Percentiles rank a stretch among this genome's conserved stretches.
These are phyloP conservation scores for Colletes gigas DNA, from an alignment of 1,140 invertebrate species.

Conservation along the genomic window DNA sequence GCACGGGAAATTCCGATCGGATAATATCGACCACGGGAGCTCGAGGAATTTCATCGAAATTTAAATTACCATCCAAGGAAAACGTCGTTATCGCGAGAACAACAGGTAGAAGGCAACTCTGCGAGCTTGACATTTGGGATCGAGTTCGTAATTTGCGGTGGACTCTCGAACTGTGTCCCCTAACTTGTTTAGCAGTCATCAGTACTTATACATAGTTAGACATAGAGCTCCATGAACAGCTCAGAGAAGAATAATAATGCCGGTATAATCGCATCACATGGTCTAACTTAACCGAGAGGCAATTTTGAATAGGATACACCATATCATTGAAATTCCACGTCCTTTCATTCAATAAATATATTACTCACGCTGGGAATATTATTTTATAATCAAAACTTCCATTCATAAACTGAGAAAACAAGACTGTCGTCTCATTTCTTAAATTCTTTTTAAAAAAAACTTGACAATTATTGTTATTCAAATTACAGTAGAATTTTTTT, in stretches of 20 bases:
- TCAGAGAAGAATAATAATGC: slow-evolving; percentile 51
- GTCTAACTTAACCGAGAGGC: slow-evolving; percentile 31
- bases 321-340: neutral
- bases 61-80: slow-evolving; percentile 48
- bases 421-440: too few species aligned
- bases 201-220: slow-evolving; percentile 50
- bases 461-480: too few species aligned
- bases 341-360: neutral
- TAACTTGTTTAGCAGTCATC: slow-evolving; percentile 53
- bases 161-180: slow-evolving; percentile 48
- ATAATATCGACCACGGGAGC: slow-evolving; percentile 28
- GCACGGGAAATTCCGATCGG: slow-evolving; percentile 27
- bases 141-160: slow-evolving; percentile 55
- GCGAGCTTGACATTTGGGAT: slow-evolving; percentile 41
- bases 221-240: slow-evolving; percentile 32
- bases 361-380: neutral
- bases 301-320: slow-evolving; percentile 5
- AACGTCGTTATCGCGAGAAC: slow-evolving; percentile 44
- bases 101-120: slow-evolving; percentile 35
- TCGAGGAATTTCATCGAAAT: slow-evolving; percentile 46
- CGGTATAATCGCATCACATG: slow-evolving; percentile 49
- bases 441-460: too few species aligned
- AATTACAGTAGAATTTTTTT: too few species aligned
- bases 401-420: too few species aligned
- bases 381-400: too few species aligned